A percentile compares a stretch with the other conserved stretches of the same genome.
Evolutionary conservation across 1,140 invertebrate species (phyloP).

Genomic region (Papilio xuthus): DNA sequence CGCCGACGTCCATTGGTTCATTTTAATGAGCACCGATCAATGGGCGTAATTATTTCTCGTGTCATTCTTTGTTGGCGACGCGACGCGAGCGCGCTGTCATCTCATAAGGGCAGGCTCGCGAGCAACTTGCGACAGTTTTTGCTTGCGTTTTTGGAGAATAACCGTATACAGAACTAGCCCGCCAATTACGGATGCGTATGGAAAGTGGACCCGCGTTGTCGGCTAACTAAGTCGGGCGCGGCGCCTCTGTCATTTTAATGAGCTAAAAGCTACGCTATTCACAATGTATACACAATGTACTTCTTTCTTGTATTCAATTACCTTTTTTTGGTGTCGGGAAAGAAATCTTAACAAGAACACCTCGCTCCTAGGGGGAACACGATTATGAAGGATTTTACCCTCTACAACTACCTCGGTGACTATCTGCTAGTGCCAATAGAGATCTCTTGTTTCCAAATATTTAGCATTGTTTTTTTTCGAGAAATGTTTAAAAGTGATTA

Average conservation of each 20-base stretch:
- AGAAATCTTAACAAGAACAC: no score
- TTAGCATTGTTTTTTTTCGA: background rate
- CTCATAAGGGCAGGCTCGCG: slow-evolving; percentile 58
- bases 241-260: slow-evolving; percentile 68
- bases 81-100: slow-evolving; percentile 65
- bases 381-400: no score
- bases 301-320: background rate
- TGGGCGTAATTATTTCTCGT: slow-evolving; percentile 79
- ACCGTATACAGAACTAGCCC: slow-evolving; percentile 58
- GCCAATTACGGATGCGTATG: slow-evolving; percentile 65
- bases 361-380: no score
- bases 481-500: no score
- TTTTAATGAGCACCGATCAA: slow-evolving; percentile 77
- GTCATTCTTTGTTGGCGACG: slow-evolving; percentile 71
- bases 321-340: no score
- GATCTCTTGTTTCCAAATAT: no score
- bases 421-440: no score
- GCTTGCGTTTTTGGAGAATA: slow-evolving; percentile 69
- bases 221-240: slow-evolving; percentile 62
- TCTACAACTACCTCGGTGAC: no score
- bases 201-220: slow-evolving; percentile 50
- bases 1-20: slow-evolving; percentile 65
- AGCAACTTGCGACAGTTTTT: slow-evolving; percentile 54
- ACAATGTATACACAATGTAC: slow-evolving; percentile 36
- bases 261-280: slow-evolving; percentile 47